Conservation (phyloP, 2,888 invertebrate genomes). For the Lasioglossum marginatum region DNA sequence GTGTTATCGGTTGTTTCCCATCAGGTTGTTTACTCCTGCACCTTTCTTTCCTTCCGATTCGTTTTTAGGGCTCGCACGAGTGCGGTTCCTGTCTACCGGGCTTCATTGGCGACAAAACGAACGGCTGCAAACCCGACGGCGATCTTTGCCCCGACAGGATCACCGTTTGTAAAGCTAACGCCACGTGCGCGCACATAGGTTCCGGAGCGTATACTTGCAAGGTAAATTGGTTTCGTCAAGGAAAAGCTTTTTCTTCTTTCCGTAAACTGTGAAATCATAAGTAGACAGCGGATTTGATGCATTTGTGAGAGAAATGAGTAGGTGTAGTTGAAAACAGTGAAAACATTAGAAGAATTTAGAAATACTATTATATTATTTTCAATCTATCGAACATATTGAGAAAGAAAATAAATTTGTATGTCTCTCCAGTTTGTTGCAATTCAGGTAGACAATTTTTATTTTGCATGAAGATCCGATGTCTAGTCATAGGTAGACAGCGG, state of each 20-base stretch:
- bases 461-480: no score
- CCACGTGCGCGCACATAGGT: conserved; percentile 87
- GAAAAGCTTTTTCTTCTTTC: neutral
- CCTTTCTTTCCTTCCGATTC: neutral
- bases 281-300: no score
- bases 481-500: no score
- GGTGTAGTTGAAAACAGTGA: no score
- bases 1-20: neutral
- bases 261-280: no score
- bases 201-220: conserved; percentile 78
- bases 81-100: conserved; percentile 94
- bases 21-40: neutral
- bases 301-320: no score
- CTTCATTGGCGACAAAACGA: conserved; percentile 92
- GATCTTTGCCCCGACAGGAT: conserved; percentile 90
- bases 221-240: conserved; percentile 71
- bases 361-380: no score
- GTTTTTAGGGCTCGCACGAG: conserved; percentile 91
- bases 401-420: no score
- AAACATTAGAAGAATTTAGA: no score
- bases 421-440: no score
- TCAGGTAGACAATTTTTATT: no score
- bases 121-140: conserved; percentile 88
- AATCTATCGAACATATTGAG: no score
- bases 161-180: conserved; percentile 91